Evolutionary conservation across 2,888 invertebrate genomes (phyloP), one percentile per base, ranked within the genome.

Genomic region (Anodontia alba): DNA sequence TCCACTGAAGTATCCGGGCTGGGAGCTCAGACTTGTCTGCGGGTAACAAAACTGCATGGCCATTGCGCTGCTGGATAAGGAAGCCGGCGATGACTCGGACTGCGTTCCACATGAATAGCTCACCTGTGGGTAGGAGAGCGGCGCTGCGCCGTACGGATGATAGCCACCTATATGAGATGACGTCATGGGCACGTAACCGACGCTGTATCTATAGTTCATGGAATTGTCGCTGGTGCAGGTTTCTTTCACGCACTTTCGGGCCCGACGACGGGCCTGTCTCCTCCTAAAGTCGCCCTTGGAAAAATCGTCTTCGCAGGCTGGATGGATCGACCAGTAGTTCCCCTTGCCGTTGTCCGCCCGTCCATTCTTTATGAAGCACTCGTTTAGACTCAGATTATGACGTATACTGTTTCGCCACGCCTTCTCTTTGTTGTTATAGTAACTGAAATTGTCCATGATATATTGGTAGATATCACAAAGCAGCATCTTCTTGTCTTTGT

Each of bases 261-360:
- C 99, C 95, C 98, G 98, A 31, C 99, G 96, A 93, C 99, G 98
- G 0, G 99, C 99, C 94, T 99, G 98, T 70, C 99, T 97, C 67
- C 99, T 95, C 26, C 99, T 96, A 93, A 99, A 99, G 92, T 99
- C 99, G 0, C 99, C 99, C 90, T 98, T 97, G 33, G 97, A 96
- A 94, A 99, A 99, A 94, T 99, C 99, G 43, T 98, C 98, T 29
- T 98, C 95, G 94, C 99, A 99, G 0, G 99, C 99, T 0, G 99
- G 99, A 94, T 99, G 99, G 76, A 99, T 98, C 12, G 99, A 98
- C 99, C 99, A 99, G 93, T 98, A 99, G 94, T 99, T 98, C 0
- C 99, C 99, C 51, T 94, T 99, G 98, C 0, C 99, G 94, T 99
- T 99, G 0, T 91, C 93, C 7, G 92, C 90, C 17, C 93, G 79